These are phyloP conservation scores for Dryococelus australis DNA, from an alignment of 2,888 invertebrate genomes.

Conservation along the genomic window DNA sequence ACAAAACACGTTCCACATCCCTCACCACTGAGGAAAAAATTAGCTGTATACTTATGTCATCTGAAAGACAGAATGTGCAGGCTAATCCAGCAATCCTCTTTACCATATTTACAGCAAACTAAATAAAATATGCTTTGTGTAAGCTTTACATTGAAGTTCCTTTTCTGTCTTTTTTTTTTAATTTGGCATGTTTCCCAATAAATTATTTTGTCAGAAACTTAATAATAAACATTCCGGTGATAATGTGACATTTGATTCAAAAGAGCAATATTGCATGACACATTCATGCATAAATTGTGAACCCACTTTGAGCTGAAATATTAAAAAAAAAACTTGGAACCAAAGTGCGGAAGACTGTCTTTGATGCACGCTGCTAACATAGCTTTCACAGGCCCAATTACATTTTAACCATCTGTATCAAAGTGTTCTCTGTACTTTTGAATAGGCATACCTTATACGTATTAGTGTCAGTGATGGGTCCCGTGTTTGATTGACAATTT, in stretches of 20 bases:
- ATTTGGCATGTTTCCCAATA: neutral
- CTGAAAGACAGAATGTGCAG: too few species aligned
- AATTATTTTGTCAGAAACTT: neutral
- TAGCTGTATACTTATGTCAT: too few species aligned
- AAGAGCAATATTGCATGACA: neutral
- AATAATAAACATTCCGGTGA: neutral
- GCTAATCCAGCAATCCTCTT: too few species aligned
- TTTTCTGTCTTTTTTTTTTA: neutral
- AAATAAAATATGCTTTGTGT: neutral
- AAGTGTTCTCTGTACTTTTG: neutral
- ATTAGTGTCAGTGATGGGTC: conserved; percentile 11
- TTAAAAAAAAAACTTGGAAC: neutral
- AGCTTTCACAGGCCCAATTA: neutral
- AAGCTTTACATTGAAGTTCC: neutral
- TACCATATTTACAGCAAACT: too few species aligned
- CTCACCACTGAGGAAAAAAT: too few species aligned
- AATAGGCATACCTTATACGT: neutral
- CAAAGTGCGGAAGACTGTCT: neutral
- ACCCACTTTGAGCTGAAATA: conserved; percentile 30
- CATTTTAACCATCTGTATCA: neutral
- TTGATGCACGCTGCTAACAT: conserved; percentile 25
- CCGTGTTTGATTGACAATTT: conserved; percentile 39
- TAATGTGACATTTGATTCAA: neutral
- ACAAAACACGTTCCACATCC: too few species aligned
- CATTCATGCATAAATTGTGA: neutral